Percentiles rank a stretch among this genome's conserved stretches.
phyloP scores from a whole-genome alignment of 2,797 vertebrate species.

The Nannoperca australis region DNA sequence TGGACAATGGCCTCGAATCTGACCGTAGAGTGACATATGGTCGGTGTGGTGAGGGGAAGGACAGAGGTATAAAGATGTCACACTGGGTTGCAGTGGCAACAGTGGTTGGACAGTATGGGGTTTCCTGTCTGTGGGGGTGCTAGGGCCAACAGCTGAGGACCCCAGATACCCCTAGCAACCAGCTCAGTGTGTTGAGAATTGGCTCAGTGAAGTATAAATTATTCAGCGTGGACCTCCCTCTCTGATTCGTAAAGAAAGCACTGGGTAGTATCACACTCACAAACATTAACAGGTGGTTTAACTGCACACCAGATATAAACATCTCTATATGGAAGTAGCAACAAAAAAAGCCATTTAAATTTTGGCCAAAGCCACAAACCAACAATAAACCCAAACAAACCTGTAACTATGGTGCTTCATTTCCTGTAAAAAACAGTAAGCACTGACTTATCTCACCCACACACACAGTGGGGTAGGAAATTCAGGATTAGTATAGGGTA shows the following conservation, averaged over 20 bases:
- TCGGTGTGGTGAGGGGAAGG: not conserved
- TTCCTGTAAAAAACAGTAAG: conserved; percentile 20
- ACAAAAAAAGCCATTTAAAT: conserved; percentile 13
- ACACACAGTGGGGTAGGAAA: conserved; percentile 15
- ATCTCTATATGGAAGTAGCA: not conserved
- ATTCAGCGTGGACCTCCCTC: conserved; percentile 53
- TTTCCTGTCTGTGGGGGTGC: conserved; percentile 28
- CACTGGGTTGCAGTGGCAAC: conserved; percentile 6
- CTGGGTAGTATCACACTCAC: conserved; percentile 4
- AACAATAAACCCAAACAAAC: conserved; percentile 45
- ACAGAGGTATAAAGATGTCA: not conserved
- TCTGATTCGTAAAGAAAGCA: conserved; percentile 33
- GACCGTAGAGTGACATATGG: not conserved
- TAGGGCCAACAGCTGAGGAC: conserved; percentile 29
- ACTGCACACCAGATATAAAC: not conserved
- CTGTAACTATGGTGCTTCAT: conserved; percentile 31
- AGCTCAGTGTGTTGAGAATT: conserved; percentile 45
- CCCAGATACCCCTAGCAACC: conserved; percentile 55
- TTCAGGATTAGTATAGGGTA: conserved; percentile 1
- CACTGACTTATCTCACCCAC: not conserved
- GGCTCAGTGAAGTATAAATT: conserved; percentile 49
- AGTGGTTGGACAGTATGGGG: conserved; percentile 9
- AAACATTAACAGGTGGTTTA: not conserved
- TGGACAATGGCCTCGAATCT: not conserved
- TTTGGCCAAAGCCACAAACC: conserved; percentile 29